A percentile compares a stretch with the other conserved stretches of the same genome.
Evolutionary conservation across 2,888 invertebrate genomes (phyloP).

Genomic region (Orthosia gothica): DNA sequence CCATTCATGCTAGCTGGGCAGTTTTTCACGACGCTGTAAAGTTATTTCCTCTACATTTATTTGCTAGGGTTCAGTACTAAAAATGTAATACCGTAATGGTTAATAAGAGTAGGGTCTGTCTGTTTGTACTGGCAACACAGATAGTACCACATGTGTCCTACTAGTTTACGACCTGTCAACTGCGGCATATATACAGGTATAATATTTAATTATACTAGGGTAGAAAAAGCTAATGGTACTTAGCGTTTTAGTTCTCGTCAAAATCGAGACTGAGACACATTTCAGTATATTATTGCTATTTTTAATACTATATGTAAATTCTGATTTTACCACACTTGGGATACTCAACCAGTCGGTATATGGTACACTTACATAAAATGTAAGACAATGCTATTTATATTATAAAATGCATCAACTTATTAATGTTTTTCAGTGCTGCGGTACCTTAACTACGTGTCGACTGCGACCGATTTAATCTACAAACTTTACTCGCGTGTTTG

Average conservation of each 20-base stretch:
- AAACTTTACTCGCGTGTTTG: background rate
- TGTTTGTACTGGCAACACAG: background rate
- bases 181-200: background rate
- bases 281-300: too few species aligned
- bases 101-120: conserved; percentile 1
- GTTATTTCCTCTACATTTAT: conserved; percentile 26
- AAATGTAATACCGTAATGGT: conserved; percentile 8
- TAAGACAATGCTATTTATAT: too few species aligned
- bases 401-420: background rate
- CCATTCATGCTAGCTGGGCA: conserved; percentile 17
- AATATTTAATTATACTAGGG: background rate
- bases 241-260: too few species aligned
- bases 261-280: too few species aligned
- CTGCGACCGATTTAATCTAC: background rate
- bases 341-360: too few species aligned
- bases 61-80: conserved; percentile 18
- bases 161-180: conserved; percentile 7
- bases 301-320: too few species aligned
- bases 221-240: too few species aligned
- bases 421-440: background rate
- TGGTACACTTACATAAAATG: too few species aligned
- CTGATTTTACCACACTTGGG: too few species aligned
- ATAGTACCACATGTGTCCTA: background rate
- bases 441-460: conserved; percentile 6
- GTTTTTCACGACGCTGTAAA: conserved; percentile 22